Evolutionary conservation across 2,888 invertebrate genomes (phyloP).

Genomic region (Germaria angustata): DNA sequence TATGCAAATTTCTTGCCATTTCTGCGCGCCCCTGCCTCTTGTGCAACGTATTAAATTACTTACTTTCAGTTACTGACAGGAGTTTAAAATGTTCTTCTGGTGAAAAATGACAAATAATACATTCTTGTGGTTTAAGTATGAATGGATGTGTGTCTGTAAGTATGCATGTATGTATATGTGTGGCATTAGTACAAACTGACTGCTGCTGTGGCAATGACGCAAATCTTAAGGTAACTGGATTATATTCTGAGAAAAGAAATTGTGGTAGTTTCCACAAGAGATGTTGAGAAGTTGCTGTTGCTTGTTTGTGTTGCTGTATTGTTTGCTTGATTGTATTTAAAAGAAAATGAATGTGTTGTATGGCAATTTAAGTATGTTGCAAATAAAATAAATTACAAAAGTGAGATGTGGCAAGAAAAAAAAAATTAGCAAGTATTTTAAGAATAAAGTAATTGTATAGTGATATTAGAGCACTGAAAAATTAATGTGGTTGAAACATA

Average conservation of each 20-base stretch:
- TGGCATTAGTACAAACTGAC: neutral
- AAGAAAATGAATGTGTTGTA: constrained; percentile 35
- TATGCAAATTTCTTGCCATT: constrained; percentile 49
- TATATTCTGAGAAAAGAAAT: constrained; percentile 46
- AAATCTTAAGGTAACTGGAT: constrained; percentile 62
- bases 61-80: constrained; percentile 61
- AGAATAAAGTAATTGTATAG: constrained; percentile 6
- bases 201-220: constrained; percentile 25
- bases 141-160: neutral
- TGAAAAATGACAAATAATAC: constrained; percentile 63
- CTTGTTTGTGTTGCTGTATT: constrained; percentile 2
- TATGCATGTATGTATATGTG: neutral
- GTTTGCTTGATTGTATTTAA: constrained; percentile 15
- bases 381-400: constrained; percentile 60
- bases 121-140: constrained; percentile 57
- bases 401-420: constrained; percentile 10
- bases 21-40: neutral
- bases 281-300: constrained; percentile 5
- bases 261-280: constrained; percentile 4
- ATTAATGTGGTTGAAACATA: neutral
- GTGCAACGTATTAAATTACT: constrained; percentile 57
- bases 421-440: constrained; percentile 19
- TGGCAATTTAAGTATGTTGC: constrained; percentile 55
- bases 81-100: constrained; percentile 59
- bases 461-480: neutral